Evolutionary conservation across 2,797 vertebrate genomes (phyloP), one percentile per base, ranked within the genome.

Genomic region (Rhinophrynus dorsalis): DNA sequence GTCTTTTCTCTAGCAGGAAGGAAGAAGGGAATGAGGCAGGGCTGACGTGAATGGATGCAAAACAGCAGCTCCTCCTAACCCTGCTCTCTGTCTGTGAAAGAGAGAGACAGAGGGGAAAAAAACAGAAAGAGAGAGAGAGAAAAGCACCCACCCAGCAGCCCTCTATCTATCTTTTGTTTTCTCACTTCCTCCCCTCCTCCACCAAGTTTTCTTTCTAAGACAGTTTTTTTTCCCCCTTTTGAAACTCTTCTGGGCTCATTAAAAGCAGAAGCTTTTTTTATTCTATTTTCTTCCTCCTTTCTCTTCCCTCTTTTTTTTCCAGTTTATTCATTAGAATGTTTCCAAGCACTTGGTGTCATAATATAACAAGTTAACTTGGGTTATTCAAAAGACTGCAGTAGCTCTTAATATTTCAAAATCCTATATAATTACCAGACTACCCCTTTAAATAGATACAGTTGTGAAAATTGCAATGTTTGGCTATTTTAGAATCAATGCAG

Each of bases 11-110:
- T 50, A 47, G 77, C 74, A 79, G 78, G 81, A 77, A 85, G 85
- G 88, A 87, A 88, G 87, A 86, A 88, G 86, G 88, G 87, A 90
- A 78, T 75, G 88, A 88, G 88, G 85, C 87, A 87, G 83, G 79
- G 86, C 87, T 87, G 87, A 88, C 88, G 87, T 77, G 88, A 81
- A 90, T 84, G 84, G 85, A 88, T 89, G 87, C 83, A 85, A 86
- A 87, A 80, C 85, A 84, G 83, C 85, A 84, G 83, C 86, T 84
- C 87, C 87, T 86, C 86, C 88, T 84, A 64, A 76, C 73, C 79
- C 84, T 35, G 80, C 81, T 67, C 73, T 18, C 68, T 59, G 51
- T 57, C 76, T 52, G 75, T 76, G 79, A 75, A 68, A 76, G 75
- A 79, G 40, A 67, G 74, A 81, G 11, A 58, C 33, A 56, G 66